Evolutionary conservation across 2,797 vertebrate species (phyloP).

Genomic region (Lithobates pipiens): DNA sequence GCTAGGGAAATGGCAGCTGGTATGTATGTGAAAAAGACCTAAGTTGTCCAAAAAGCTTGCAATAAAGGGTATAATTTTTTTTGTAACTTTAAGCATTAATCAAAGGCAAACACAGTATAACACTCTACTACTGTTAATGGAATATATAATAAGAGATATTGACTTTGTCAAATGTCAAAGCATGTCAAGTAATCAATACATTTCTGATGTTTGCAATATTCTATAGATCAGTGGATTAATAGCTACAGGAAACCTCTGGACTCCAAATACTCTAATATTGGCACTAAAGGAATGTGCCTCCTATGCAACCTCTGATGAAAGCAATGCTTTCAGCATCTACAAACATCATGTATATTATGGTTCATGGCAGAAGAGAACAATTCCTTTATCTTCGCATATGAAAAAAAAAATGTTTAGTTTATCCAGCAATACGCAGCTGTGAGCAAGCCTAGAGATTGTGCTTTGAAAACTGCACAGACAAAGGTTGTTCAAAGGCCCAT

Average conservation of each 20-base stretch:
- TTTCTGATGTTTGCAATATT: neutral
- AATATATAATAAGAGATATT: too few species aligned
- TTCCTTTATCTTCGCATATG: conserved; percentile 21
- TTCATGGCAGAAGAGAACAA: conserved; percentile 12
- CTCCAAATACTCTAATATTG: neutral
- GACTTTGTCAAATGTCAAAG: too few species aligned
- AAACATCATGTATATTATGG: conserved; percentile 27
- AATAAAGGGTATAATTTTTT: too few species aligned
- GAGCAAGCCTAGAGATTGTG: conserved; percentile 65
- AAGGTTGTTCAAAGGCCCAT: conserved; percentile 71
- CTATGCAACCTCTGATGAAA: conserved; percentile 26
- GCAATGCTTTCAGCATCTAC: conserved; percentile 7
- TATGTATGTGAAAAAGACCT: too few species aligned
- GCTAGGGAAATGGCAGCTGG: too few species aligned
- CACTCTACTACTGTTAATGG: too few species aligned
- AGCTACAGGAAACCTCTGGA: neutral
- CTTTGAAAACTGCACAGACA: conserved; percentile 67
- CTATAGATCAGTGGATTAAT: neutral
- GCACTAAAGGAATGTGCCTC: neutral
- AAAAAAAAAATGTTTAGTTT: conserved; percentile 63
- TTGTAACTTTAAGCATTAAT: too few species aligned
- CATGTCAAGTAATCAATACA: too few species aligned
- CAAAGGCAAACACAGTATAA: too few species aligned
- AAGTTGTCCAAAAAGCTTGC: too few species aligned
- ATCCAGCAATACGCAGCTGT: conserved; percentile 63